These are phyloP conservation scores for Siniperca obscura DNA, from an alignment of 2,797 vertebrate species.

Conservation along the genomic window DNA sequence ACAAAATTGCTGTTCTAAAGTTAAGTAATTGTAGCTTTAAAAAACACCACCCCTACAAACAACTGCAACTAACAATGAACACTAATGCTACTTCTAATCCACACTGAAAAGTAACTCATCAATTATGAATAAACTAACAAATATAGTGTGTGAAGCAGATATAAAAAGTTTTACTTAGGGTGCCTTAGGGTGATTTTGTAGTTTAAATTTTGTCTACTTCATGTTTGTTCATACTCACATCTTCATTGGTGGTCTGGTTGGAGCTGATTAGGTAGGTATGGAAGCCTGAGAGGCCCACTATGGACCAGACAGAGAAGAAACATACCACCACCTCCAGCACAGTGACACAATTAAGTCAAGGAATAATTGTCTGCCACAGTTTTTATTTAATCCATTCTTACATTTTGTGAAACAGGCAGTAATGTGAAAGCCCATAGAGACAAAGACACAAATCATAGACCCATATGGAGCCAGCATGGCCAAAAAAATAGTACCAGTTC, in stretches of 20 bases:
- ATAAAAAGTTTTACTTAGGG: neutral
- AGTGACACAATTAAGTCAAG: slow-evolving; percentile 84
- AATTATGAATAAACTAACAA: neutral
- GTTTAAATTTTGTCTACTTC: neutral
- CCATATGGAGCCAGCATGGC: slow-evolving; percentile 4
- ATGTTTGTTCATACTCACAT: slow-evolving; percentile 88
- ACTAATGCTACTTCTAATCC: neutral
- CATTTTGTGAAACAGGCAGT: slow-evolving; percentile 5
- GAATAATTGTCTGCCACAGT: slow-evolving; percentile 42
- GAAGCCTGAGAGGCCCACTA: slow-evolving; percentile 98
- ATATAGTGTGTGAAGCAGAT: neutral
- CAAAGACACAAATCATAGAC: slow-evolving; percentile 11
- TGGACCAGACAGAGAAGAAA: slow-evolving; percentile 99
- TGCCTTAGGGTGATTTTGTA: neutral
- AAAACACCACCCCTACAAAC: neutral
- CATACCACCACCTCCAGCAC: slow-evolving; percentile 98
- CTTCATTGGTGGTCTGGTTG: slow-evolving; percentile 99
- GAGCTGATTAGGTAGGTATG: slow-evolving; percentile 99
- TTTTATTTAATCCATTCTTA: neutral
- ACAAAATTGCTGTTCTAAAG: neutral
- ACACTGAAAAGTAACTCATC: neutral
- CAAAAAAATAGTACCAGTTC: slow-evolving; percentile 11
- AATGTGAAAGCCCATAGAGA: slow-evolving; percentile 2
- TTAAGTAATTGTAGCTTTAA: neutral
- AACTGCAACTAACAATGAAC: neutral